These are phyloP conservation scores for Anomalospiza imberbis DNA, from an alignment of 2,797 vertebrate genomes.

Conservation along the genomic window DNA sequence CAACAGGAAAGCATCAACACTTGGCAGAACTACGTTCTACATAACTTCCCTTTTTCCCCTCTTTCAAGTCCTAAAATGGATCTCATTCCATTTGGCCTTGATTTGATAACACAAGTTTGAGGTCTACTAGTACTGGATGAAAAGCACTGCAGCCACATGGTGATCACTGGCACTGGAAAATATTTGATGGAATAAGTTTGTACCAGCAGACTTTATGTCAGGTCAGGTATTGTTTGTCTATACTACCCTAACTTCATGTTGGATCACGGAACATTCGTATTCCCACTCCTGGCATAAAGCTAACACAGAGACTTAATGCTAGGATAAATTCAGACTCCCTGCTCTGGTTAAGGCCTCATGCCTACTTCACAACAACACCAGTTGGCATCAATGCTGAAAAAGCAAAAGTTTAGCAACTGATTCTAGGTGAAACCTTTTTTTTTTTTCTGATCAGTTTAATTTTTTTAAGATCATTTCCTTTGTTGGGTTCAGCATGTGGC, in stretches of 20 bases:
- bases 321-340: neutral
- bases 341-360: neutral
- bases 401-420: neutral
- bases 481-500: neutral
- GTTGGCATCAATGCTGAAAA: neutral
- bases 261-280: neutral
- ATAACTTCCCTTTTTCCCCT: neutral
- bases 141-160: neutral
- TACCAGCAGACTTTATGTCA: neutral
- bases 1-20: rapidly evolving
- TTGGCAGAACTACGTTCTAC: neutral
- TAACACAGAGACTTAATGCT: neutral
- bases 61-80: neutral
- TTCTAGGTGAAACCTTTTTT: neutral
- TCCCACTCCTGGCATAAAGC: neutral
- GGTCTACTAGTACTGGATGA: neutral
- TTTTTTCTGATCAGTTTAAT: neutral
- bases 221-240: neutral
- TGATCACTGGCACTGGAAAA: neutral
- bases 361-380: neutral
- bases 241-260: neutral
- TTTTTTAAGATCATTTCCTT: slow-evolving; percentile 21
- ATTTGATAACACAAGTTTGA: neutral
- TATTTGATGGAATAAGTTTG: neutral
- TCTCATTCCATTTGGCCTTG: neutral